phyloP scores from a whole-genome alignment of 1,140 invertebrate genomes.

The Nylanderia fulva region DNA sequence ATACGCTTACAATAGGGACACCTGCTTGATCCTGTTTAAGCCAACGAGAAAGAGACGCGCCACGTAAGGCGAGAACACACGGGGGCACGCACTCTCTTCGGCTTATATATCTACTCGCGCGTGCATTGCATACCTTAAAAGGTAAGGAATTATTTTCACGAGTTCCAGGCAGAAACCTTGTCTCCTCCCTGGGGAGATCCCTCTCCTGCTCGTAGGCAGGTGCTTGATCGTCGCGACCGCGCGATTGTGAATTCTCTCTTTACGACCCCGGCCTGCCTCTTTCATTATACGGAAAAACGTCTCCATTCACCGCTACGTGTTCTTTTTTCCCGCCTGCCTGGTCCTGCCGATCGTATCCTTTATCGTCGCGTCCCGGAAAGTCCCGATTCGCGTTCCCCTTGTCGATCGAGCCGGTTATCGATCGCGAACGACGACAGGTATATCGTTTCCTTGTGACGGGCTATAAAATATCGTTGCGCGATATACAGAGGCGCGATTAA shows the following conservation, averaged over 20 bases:
- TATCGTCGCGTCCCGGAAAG: conserved; percentile 51
- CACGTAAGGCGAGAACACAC: conserved; percentile 49
- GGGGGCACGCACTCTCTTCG: conserved; percentile 26
- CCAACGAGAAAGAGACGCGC: conserved; percentile 30
- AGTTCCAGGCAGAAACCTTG: conserved; percentile 60
- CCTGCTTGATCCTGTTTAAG: conserved; percentile 71
- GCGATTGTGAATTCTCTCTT: conserved; percentile 70
- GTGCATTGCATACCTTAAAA: conserved; percentile 50
- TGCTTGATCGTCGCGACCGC: conserved; percentile 67
- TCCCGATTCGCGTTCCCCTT: not conserved
- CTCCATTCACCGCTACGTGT: conserved; percentile 69
- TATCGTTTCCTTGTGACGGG: not conserved
- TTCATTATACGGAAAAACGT: conserved; percentile 71
- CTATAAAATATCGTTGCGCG: conserved; percentile 38
- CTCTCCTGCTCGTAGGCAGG: conserved; percentile 64
- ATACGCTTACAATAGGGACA: conserved; percentile 68
- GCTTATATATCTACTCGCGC: conserved; percentile 47
- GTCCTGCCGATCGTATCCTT: conserved; percentile 51
- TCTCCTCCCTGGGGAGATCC: conserved; percentile 35
- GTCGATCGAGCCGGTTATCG: conserved; percentile 17
- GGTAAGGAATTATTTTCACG: conserved; percentile 73
- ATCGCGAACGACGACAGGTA: conserved; percentile 11
- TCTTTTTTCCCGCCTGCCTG: conserved; percentile 60
- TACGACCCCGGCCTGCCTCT: conserved; percentile 53
- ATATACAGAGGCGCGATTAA: conserved; percentile 34